Base-by-base conservation (phyloP, 1,140 invertebrate genomes). In the Euborellia annulipes region DNA sequence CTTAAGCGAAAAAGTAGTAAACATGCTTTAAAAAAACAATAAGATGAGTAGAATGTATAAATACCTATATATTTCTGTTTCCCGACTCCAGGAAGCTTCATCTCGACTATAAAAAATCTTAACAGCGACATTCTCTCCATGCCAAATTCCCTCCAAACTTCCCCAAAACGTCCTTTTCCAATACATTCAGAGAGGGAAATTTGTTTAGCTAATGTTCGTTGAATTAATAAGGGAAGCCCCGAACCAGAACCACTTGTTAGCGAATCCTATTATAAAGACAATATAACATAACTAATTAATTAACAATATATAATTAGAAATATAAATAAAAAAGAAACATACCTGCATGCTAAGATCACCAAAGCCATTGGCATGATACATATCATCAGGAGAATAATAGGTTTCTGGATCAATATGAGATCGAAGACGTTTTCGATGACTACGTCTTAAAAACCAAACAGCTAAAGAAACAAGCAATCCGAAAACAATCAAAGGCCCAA, bases 21-120 rank as follows among this genome's bases (percentile, higher is more conserved):
- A n/a, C n/a, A n/a, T n/a, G n/a, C n/a, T n/a, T n/a, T n/a, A n/a
- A n/a, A n/a, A n/a, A n/a, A n/a, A n/a, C n/a, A n/a, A n/a, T n/a
- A n/a, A n/a, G n/a, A n/a, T n/a, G n/a, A n/a, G n/a, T n/a, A n/a
- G n/a, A n/a, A n/a, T n/a, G n/a, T n/a, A n/a, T n/a, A n/a, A n/a
- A n/a, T 41, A 72, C 65, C 82, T 85, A 58, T 92, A 93, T 47
- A 93, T 87, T 64, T 93, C 84, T 2, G 85, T 88, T 63, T 94
- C 89, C 22, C 87, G 67, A 39, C 75, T 74, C 87, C 87, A 93
- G 11, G 84, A 88, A 16, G 79, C 75, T 63, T 93, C 87, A 59
- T 92, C 87, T 44, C 82, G 70, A n/a, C 85, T 86, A 41, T 82
- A 83, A 60, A 92, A 92, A 52, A 92, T 90, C 60, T 93, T 93